Percentiles rank a stretch among this genome's conserved stretches.
These are phyloP conservation scores for Progne subis DNA, from an alignment of 2,113 vertebrate species.

Conservation along the genomic window DNA sequence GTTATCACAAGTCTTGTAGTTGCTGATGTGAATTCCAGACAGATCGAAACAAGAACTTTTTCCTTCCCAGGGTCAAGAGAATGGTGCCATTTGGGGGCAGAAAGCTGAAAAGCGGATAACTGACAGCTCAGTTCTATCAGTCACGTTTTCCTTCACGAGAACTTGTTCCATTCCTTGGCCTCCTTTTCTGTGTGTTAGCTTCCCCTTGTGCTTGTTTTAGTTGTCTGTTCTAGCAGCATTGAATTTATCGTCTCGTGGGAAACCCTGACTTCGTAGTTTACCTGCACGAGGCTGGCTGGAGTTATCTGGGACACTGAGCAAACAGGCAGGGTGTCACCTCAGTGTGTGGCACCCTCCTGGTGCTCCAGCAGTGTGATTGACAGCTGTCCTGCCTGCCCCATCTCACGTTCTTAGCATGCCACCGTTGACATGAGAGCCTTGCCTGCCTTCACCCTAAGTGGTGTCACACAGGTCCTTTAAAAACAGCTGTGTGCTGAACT, in stretches of 20 bases:
- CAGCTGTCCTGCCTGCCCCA: not conserved
- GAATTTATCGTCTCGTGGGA: not conserved
- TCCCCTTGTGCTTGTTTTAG: not conserved
- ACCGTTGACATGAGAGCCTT: not conserved
- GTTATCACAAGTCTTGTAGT: not conserved
- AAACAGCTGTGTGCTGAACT: not conserved
- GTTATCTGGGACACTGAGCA: not conserved
- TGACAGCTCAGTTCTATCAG: not conserved
- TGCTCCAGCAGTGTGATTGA: not conserved
- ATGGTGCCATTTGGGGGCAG: not conserved
- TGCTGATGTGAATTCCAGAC: not conserved
- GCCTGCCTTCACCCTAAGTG: not conserved
- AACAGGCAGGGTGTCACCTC: not conserved
- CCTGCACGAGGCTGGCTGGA: not conserved
- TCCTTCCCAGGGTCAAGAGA: not conserved
- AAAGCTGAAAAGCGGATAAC: not conserved
- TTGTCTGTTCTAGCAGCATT: not conserved
- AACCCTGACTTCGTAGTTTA: not conserved
- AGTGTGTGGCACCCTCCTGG: rapidly evolving
- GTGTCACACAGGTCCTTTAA: not conserved
- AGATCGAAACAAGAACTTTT: not conserved
- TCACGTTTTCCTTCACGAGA: not conserved
- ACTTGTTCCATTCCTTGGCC: not conserved
- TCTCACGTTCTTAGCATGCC: not conserved
- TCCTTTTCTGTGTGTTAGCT: not conserved